These are phyloP conservation scores for Brachirus orientalis DNA, from an alignment of 2,113 vertebrate species.

Conservation along the genomic window DNA sequence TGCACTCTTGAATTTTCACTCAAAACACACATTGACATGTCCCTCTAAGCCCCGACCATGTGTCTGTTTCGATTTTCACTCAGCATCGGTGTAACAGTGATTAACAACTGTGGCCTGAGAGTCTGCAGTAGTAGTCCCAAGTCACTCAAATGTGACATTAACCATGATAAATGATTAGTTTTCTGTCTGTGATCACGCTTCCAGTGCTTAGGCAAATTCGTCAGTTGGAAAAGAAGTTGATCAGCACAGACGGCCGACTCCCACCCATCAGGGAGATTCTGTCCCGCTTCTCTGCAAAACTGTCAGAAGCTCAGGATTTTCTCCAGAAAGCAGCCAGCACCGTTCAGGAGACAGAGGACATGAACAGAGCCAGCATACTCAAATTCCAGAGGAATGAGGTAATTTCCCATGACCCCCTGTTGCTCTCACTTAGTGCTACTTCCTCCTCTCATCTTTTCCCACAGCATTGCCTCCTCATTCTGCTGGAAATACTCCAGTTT, in stretches of 20 bases:
- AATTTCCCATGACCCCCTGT: constrained; percentile 38
- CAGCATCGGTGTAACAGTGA: no score
- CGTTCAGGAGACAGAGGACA: constrained; percentile 76
- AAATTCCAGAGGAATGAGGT: constrained; percentile 87
- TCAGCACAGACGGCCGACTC: constrained; percentile 83
- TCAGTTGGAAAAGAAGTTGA: constrained; percentile 84
- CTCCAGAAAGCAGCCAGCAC: constrained; percentile 79
- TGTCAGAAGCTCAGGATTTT: constrained; percentile 83
- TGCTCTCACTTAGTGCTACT: background rate
- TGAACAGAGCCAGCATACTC: constrained; percentile 82
- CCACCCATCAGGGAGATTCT: constrained; percentile 83
- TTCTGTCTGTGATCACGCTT: background rate
- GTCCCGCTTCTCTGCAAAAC: constrained; percentile 79
- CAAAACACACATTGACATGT: no score
- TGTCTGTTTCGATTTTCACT: no score
- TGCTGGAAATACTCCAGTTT: constrained; percentile 6
- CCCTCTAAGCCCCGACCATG: no score
- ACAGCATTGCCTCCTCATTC: background rate
- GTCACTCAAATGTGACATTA: no score
- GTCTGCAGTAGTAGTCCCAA: no score
- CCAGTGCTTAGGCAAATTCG: constrained; percentile 77
- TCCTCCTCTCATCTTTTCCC: background rate
- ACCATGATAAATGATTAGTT: background rate
- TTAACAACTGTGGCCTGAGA: no score
- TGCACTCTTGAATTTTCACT: no score